Conservation (phyloP, 2,888 invertebrate genomes). For the Latheticus oryzae region DNA sequence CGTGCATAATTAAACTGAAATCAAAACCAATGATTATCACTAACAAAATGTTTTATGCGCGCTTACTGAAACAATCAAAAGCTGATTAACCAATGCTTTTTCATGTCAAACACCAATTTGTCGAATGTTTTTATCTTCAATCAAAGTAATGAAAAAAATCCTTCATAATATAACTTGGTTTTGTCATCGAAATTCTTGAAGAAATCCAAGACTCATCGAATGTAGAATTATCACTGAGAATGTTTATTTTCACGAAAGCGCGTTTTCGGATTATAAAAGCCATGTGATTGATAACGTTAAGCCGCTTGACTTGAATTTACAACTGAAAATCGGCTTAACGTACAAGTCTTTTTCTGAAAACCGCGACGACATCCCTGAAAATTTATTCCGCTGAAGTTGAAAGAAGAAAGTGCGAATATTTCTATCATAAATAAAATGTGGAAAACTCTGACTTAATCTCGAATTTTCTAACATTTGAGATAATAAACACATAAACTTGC, state of each 20-base stretch:
- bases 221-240: constrained; percentile 37
- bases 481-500: constrained; percentile 32
- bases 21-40: constrained; percentile 4
- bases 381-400: constrained; percentile 29
- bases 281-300: constrained; percentile 46
- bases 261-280: constrained; percentile 41
- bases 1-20: constrained; percentile 11
- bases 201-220: too few species aligned
- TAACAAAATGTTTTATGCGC: constrained; percentile 6
- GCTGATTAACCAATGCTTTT: constrained; percentile 4
- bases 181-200: background rate
- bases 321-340: constrained; percentile 54
- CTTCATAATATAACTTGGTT: too few species aligned
- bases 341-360: constrained; percentile 43
- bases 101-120: constrained; percentile 1
- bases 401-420: constrained; percentile 34
- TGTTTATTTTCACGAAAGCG: constrained; percentile 32
- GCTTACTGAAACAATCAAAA: constrained; percentile 8
- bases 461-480: constrained; percentile 23
- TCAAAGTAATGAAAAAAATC: background rate
- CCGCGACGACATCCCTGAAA: constrained; percentile 36
- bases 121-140: background rate
- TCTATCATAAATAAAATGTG: constrained; percentile 28
- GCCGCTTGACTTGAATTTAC: constrained; percentile 57
- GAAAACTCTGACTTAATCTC: constrained; percentile 31